Evolutionary conservation across 2,797 vertebrate species (phyloP), one percentile per base, ranked within the genome.

Genomic region (Acipenser oxyrinchus): DNA sequence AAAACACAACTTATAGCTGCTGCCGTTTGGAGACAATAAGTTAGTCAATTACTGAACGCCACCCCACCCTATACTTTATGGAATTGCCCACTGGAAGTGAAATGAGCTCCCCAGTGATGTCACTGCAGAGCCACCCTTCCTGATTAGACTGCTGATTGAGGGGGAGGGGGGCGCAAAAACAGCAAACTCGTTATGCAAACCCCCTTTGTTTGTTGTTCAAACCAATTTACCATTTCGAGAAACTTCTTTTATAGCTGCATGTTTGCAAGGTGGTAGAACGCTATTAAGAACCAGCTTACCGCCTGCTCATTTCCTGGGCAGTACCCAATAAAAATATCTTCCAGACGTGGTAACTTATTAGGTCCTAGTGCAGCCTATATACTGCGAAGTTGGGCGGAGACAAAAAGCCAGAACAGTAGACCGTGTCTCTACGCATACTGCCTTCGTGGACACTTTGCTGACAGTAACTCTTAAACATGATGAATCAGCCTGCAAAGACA

Each of bases 81-180:
- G 37, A 62, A 48, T 62, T 62, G 60, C 1, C 11, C 60, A 15
- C 11, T 37, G 8, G 18, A n/a, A 23, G 4, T 1, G 18, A 13
- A 62, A 10, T 62, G 48, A 62, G 60, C 60, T 62, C 23, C 60
- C 18, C 6, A 62, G 60, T 62, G 60, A 62, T 37, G 18, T 62
- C 60, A 62, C 18, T 23, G 18, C 18, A 62, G 60, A 9, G 60
- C 18, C 13, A 37, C 18, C 60, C 60, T 62, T 62, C 60, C 60
- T 9, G 60, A n/a, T 4, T 9, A 62, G 48, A 10, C 18, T 23
- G 18, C 6, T 6, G 60, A 62, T 48, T n/a, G 13, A 62, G 60
- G 2, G 10, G 2, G 15, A 18, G 15, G 15, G 15, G 15, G 1
- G 7, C 1, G 10, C 3, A 6, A 62, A 62, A 62, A 62, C 60